These are phyloP conservation scores for Macaca fascicularis DNA, from an alignment of 2,113 vertebrate species.

Conservation along the genomic window T2T-MFA8v1.1 NC_088385.1:115660501-115661000, in stretches of 20 bases:
- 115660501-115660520: background rate
- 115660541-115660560: background rate
- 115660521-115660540: background rate
- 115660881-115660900: accelerated
- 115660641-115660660: background rate
- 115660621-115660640: background rate
- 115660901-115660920: background rate
- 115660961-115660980: background rate
- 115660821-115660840: accelerated
- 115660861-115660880: background rate
- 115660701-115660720: background rate
- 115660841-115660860: background rate
- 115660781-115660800: background rate
- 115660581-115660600: background rate
- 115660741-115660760: background rate
- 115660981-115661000: background rate
- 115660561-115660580: background rate
- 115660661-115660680: constrained; percentile 8
- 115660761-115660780: background rate
- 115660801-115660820: accelerated
- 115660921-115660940: background rate
- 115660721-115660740: background rate
- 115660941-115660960: background rate
- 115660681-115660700: background rate
- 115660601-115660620: background rate